A percentile compares a stretch with the other conserved stretches of the same genome.
Evolutionary conservation across 2,113 vertebrate species (phyloP).

Genomic region (Phyllopteryx taeniolatus): DNA sequence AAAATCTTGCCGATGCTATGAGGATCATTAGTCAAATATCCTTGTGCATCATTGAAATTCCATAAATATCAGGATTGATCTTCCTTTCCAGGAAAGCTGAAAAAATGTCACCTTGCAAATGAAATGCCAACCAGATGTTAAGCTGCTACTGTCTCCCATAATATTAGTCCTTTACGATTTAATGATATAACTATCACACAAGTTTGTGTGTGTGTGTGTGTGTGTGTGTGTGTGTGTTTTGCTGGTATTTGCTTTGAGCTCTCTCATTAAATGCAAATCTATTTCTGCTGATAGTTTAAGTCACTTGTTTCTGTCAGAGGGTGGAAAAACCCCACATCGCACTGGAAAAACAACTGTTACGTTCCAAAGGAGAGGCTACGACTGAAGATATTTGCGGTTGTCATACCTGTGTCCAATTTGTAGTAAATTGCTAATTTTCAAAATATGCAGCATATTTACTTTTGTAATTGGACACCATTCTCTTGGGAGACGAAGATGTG

Average conservation of each 20-base stretch:
- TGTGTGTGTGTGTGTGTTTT: neutral
- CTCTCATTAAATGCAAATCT: constrained; percentile 22
- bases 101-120: constrained; percentile 36
- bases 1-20: neutral
- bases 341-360: constrained; percentile 51
- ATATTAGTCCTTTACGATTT: constrained; percentile 42
- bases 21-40: constrained; percentile 16
- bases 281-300: constrained; percentile 53
- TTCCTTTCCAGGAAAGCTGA: constrained; percentile 53
- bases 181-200: constrained; percentile 33
- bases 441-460: constrained; percentile 38
- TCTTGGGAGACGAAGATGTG: constrained; percentile 11
- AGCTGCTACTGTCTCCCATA: constrained; percentile 31
- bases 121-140: constrained; percentile 69
- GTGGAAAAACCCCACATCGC: constrained; percentile 49
- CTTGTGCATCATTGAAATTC: constrained; percentile 17
- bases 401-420: constrained; percentile 51
- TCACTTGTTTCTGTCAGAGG: constrained; percentile 48
- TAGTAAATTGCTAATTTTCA: constrained; percentile 41
- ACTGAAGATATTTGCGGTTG: constrained; percentile 42
- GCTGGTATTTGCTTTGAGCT: constrained; percentile 39
- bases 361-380: constrained; percentile 35
- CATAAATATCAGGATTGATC: constrained; percentile 35
- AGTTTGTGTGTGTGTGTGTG: neutral
- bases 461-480: constrained; percentile 40